Evolutionary conservation across 2,113 vertebrate genomes (phyloP).

Genomic region (Clarias batrachus): DNA sequence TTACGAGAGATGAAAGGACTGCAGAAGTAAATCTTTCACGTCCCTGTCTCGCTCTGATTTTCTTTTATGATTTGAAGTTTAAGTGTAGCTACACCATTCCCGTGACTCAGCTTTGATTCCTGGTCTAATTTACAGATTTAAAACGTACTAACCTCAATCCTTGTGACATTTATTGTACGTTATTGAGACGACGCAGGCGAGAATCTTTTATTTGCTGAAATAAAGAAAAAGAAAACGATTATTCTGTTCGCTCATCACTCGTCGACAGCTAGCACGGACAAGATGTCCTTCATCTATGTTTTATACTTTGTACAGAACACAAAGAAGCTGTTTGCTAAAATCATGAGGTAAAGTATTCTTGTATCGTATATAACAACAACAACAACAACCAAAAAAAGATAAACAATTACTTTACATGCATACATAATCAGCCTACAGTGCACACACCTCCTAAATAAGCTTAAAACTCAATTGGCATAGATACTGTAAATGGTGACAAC

Average conservation of each 20-base stretch:
- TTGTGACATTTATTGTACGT: neutral
- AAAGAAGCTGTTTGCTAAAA: neutral
- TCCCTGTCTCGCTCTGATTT: slow-evolving; percentile 47
- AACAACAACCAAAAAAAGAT: neutral
- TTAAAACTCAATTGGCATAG: too few relatives aligned
- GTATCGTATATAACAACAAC: neutral
- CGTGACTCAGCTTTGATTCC: neutral
- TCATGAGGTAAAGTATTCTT: neutral
- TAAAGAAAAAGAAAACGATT: neutral
- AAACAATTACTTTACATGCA: neutral
- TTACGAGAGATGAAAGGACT: slow-evolving; percentile 1
- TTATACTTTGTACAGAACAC: neutral
- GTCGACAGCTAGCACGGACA: neutral
- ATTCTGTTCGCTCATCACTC: neutral
- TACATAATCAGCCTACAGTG: neutral
- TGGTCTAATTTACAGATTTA: neutral
- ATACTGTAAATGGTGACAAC: too few relatives aligned
- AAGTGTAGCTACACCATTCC: slow-evolving; percentile 1
- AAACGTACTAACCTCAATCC: neutral
- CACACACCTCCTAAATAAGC: neutral
- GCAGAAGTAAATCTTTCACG: slow-evolving; percentile 36
- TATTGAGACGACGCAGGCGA: neutral
- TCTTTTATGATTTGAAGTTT: slow-evolving; percentile 6
- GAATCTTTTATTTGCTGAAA: neutral
- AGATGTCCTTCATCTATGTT: neutral